Evolutionary conservation across 2,113 vertebrate species (phyloP).

Genomic region (Empidonax alnorum): DNA sequence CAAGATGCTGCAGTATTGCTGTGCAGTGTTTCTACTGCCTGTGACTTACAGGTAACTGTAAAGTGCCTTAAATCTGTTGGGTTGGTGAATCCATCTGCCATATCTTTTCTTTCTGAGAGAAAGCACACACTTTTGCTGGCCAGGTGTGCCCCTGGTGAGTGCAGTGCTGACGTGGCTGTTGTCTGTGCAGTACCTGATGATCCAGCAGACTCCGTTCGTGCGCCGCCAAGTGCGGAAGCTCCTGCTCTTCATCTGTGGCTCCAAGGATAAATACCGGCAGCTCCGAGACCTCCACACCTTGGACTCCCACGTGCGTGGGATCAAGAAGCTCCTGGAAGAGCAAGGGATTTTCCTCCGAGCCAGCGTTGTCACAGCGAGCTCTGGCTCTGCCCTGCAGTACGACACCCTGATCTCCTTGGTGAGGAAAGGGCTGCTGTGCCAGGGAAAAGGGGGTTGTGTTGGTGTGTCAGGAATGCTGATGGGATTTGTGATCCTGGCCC

Average conservation of each 20-base stretch:
- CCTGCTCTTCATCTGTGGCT: conserved; percentile 96
- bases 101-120: not conserved
- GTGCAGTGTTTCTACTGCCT: not conserved
- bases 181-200: conserved; percentile 91
- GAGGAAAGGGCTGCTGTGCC: not conserved
- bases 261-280: conserved; percentile 97
- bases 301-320: conserved; percentile 92
- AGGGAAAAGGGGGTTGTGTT: accelerated
- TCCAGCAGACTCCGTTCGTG: conserved; percentile 97
- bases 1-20: not conserved
- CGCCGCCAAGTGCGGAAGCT: conserved; percentile 97
- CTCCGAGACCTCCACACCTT: conserved; percentile 94
- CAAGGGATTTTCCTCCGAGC: conserved; percentile 95
- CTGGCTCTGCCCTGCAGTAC: conserved; percentile 94
- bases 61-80: not conserved
- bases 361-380: conserved; percentile 92
- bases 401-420: conserved; percentile 97
- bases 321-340: conserved; percentile 96
- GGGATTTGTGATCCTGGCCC: not conserved
- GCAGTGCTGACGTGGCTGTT: not conserved
- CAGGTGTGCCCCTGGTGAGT: not conserved
- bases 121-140: not conserved
- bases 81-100: not conserved
- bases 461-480: not conserved
- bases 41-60: not conserved